Conservation (phyloP, 37 sponge, comb jelly and placozoan genomes). For the Haliclona indistincta region DNA sequence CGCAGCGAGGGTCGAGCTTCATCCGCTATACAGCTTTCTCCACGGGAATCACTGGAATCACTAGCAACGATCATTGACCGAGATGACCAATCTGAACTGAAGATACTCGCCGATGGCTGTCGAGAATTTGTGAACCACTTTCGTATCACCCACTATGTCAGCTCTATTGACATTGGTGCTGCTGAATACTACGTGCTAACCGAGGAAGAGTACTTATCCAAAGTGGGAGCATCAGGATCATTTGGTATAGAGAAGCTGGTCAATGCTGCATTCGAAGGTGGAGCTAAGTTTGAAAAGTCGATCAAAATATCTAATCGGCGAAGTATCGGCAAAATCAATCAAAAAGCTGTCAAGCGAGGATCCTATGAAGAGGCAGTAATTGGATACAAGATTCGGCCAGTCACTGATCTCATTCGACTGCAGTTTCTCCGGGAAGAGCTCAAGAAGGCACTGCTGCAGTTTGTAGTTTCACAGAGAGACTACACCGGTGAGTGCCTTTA, state of each 20-base stretch:
- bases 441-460: constrained; percentile 20
- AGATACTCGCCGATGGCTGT: constrained; percentile 20
- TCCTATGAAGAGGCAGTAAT: constrained; percentile 65
- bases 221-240: constrained; percentile 2
- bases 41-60: background rate
- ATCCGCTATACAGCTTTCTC: too few relatives aligned
- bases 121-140: constrained; percentile 37
- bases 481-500: constrained; percentile 40
- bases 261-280: background rate
- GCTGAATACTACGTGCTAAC: constrained; percentile 46
- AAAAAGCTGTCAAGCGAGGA: constrained; percentile 35
- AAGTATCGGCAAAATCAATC: constrained; percentile 40
- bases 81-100: background rate
- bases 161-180: constrained; percentile 57
- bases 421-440: constrained; percentile 26
- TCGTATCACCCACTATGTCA: constrained; percentile 70
- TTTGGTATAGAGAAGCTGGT: constrained; percentile 31
- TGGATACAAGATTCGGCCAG: constrained; percentile 45
- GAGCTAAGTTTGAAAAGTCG: background rate
- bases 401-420: constrained; percentile 17
- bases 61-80: background rate
- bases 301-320: constrained; percentile 18
- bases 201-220: constrained; percentile 32
- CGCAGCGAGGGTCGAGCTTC: background rate
- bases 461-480: constrained; percentile 43